Evolutionary conservation across 1,140 invertebrate species (phyloP).

Genomic region (Acromyrmex charruanus): DNA sequence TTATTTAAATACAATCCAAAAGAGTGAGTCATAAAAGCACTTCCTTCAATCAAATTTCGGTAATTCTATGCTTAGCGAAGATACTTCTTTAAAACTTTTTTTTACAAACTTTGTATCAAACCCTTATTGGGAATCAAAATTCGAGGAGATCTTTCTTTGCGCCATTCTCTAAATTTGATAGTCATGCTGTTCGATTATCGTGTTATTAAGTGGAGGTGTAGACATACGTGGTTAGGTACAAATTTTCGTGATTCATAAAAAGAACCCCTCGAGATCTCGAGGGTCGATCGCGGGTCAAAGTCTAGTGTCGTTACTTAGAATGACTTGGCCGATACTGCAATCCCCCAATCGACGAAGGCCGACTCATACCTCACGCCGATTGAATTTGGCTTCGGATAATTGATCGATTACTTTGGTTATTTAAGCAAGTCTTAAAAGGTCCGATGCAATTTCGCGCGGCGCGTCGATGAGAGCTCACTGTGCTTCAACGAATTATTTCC

Average conservation of each 20-base stretch:
- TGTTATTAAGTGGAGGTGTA: slow-evolving; percentile 22
- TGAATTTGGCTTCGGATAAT: slow-evolving; percentile 69
- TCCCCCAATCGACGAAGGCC: slow-evolving; percentile 61
- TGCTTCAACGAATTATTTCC: slow-evolving; percentile 39
- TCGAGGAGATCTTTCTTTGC: slow-evolving; percentile 12
- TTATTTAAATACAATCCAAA: neutral
- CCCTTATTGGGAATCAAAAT: slow-evolving; percentile 3
- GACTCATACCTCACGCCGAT: neutral
- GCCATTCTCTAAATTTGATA: slow-evolving; percentile 28
- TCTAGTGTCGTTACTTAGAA: slow-evolving; percentile 68
- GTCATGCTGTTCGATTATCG: slow-evolving; percentile 66
- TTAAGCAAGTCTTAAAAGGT: slow-evolving; percentile 65
- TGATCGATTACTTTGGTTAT: slow-evolving; percentile 78
- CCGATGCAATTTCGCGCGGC: slow-evolving; percentile 44
- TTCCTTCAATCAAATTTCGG: slow-evolving; percentile 2
- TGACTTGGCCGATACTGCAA: slow-evolving; percentile 66
- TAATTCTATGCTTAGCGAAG: neutral
- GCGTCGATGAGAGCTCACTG: slow-evolving; percentile 25
- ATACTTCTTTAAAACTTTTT: neutral
- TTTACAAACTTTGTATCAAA: slow-evolving; percentile 6
- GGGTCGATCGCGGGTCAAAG: slow-evolving; percentile 53
- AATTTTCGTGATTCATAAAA: slow-evolving; percentile 51
- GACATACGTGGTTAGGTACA: slow-evolving; percentile 50
- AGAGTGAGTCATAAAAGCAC: neutral
- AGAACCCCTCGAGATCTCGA: neutral